Percentiles rank a stretch among this genome's conserved stretches.
Evolutionary conservation across 64 coral and sea anemone genomes (phyloP).

Genomic region (Cladopsammia gracilis): DNA sequence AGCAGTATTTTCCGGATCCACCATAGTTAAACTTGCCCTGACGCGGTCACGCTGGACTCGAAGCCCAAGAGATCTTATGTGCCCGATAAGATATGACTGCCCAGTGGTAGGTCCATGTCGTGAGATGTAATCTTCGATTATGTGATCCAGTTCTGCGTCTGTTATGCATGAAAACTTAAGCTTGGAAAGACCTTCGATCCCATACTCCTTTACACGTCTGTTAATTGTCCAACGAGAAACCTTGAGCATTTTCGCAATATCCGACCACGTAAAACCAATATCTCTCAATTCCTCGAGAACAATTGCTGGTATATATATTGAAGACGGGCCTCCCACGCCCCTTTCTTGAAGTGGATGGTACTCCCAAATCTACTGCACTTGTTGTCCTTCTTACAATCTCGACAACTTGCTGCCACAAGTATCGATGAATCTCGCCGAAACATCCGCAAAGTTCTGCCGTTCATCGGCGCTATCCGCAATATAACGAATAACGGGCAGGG

Average conservation of each 20-base stretch:
- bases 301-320: slow-evolving; percentile 9
- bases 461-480: slow-evolving; percentile 23
- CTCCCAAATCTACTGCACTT: slow-evolving; percentile 17
- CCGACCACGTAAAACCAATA: slow-evolving; percentile 1
- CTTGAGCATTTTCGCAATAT: slow-evolving; percentile 41
- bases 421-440: slow-evolving; percentile 28
- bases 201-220: slow-evolving; percentile 31
- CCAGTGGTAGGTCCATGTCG: slow-evolving; percentile 46
- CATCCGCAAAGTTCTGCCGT: slow-evolving; percentile 10
- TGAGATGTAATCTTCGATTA: slow-evolving; percentile 47
- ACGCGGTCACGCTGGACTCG: slow-evolving; percentile 42
- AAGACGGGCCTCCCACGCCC: slow-evolving; percentile 35
- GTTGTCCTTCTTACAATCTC: slow-evolving; percentile 27
- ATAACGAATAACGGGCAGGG: slow-evolving; percentile 38
- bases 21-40: slow-evolving; percentile 21
- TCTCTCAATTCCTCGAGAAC: slow-evolving; percentile 26
- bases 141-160: slow-evolving; percentile 22
- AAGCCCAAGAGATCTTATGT: slow-evolving; percentile 41
- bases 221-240: slow-evolving; percentile 52
- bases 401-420: slow-evolving; percentile 39
- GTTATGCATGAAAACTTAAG: slow-evolving; percentile 48
- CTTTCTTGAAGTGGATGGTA: neutral
- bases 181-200: neutral
- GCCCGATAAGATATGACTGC: slow-evolving; percentile 53
- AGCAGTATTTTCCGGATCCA: slow-evolving; percentile 50